Conservation (phyloP, 2,797 vertebrate genomes). For the Scyliorhinus canicula region DNA sequence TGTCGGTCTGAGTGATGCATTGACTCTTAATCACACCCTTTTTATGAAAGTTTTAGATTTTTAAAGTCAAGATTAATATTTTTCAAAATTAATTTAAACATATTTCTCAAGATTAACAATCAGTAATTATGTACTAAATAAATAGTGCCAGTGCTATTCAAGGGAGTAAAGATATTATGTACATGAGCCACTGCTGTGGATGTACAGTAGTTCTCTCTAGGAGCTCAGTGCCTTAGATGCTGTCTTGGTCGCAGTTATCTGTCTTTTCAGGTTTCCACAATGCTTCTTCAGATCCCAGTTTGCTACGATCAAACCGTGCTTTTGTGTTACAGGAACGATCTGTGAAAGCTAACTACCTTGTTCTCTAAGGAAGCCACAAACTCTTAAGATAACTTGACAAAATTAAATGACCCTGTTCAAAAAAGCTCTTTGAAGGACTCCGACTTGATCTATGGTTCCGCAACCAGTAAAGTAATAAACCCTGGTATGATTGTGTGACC, state of each 20-base stretch:
- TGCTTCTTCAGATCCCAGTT: background rate
- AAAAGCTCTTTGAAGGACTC: background rate
- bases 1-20: no score
- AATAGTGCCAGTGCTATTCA: background rate
- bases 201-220: background rate
- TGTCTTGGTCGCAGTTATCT: background rate
- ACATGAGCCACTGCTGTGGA: background rate
- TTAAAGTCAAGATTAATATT: no score
- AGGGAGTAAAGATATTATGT: background rate
- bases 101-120: background rate
- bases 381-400: background rate
- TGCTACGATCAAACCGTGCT: background rate
- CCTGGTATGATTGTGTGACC: background rate
- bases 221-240: background rate
- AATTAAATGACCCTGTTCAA: background rate
- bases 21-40: no score
- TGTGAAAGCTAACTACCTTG: background rate
- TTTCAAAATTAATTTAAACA: background rate
- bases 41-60: no score
- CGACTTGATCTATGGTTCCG: background rate
- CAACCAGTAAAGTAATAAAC: background rate
- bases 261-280: background rate
- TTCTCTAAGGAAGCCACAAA: background rate
- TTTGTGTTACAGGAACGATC: background rate
- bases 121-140: background rate